Base-by-base conservation (phyloP, 1,140 invertebrate species). In the Eufriesea mexicana region DNA sequence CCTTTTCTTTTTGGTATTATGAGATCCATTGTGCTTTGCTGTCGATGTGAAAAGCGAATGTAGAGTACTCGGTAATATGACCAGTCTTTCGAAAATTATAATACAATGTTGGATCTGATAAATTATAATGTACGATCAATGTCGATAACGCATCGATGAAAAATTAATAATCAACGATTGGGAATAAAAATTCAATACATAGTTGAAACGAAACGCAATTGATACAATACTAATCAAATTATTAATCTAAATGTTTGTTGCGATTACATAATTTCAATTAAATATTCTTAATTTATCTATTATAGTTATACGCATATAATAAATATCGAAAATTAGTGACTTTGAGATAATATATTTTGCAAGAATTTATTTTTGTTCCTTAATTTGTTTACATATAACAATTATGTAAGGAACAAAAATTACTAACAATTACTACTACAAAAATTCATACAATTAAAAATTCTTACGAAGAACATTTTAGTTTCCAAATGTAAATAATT, bases 41-140 rank as follows among this genome's bases (percentile, higher is more conserved):
- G 28, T n/a, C 70, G 28, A 55, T 20, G 20, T 72, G 10, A 72
- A 54, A 54, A 55, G 49, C 49, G 28, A 72, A 72, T 42, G 20
- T 55, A 28, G 28, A 55, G 9, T 55, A 23, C 2, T n/a, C 42
- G 14, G 5, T 28, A 47, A 71, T 35, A 54, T 23, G 49, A 28
- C 25, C 18, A 20, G n/a, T 18, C 16, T 70, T 70, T 9, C 25
- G 47, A 35, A 70, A 9, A 70, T 10, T 12, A 45, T 5, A 23
- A 20, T 35, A 64, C 10, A 45, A n/a, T n/a, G 5, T 1, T 45
- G 35, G 42, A 49, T 51, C n/a, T 49, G 8, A 70, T 70, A 70
- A 70, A 49, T 70, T 70, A 51, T 51, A 70, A 20, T 68, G n/a
- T 47, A 45, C n/a, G n/a, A 68, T 61, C 25, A 28, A 28, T 61